These are phyloP conservation scores for Miltochrista miniata DNA, from an alignment of 2,888 invertebrate genomes.

Conservation along the genomic window DNA sequence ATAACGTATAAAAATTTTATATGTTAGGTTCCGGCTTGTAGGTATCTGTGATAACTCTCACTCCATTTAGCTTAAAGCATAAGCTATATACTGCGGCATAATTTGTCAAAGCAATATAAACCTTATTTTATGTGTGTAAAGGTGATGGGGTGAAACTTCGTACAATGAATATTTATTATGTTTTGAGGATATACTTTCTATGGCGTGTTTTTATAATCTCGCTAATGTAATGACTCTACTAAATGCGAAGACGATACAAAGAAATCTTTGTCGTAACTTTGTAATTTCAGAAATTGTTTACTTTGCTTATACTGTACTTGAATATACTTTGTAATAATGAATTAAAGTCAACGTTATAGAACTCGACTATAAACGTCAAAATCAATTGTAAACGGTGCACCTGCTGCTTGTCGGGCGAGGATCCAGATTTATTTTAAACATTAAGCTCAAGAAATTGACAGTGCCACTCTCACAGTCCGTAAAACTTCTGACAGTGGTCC, in stretches of 20 bases:
- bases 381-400: no score
- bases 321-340: no score
- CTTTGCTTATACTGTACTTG: no score
- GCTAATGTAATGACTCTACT: slow-evolving; percentile 45
- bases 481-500: no score
- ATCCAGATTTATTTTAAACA: no score
- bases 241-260: slow-evolving; percentile 26
- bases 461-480: no score
- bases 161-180: slow-evolving; percentile 49
- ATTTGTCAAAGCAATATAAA: slow-evolving; percentile 14
- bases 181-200: slow-evolving; percentile 50
- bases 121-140: slow-evolving; percentile 18
- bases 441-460: no score
- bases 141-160: background rate
- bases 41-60: slow-evolving; percentile 52
- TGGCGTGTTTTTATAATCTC: slow-evolving; percentile 65
- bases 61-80: slow-evolving; percentile 52
- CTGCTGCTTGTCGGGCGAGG: no score
- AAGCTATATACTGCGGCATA: slow-evolving; percentile 37
- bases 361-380: no score
- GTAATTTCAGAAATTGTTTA: slow-evolving; percentile 8
- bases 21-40: no score
- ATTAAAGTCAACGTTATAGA: no score
- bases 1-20: no score
- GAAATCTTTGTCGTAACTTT: slow-evolving; percentile 3